Base-by-base conservation (phyloP, 1,140 invertebrate genomes). In the Caenorhabditis brenneri region DNA sequence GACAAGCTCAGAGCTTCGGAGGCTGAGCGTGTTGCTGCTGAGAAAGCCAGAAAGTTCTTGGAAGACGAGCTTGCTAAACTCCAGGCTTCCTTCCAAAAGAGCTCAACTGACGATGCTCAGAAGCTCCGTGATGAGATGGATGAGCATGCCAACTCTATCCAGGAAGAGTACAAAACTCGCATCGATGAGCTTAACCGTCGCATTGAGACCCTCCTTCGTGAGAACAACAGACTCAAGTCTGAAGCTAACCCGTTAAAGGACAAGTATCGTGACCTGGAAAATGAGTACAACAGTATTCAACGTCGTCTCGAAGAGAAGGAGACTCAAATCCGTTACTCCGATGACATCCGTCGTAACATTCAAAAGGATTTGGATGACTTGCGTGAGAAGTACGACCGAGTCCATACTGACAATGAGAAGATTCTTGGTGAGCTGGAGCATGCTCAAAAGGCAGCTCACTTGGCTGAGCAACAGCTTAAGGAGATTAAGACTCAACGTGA, bases 401-500 rank as follows among this genome's bases (percentile, higher is more conserved):
- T 88, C n/a, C 33, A 80, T 22, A 42, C 27, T n/a, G 87, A 90
- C 39, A 58, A 91, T 24, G 89, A 90, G 15, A 79, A 81, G 46
- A 55, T 83, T 6, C 80, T 55, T 27, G 84, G 65, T 29, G 87
- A 89, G 7, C 83, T 89, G 79, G 90, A 90, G 36, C 39, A 74
- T 12, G 81, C 87, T 33, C 60, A 49, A 27, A 91, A 89, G 53
- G 84, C 65, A 51, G 79, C 85, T 12, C 79, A 82, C 22, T 58
- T 87, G 12, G 74, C 88, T 33, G 89, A 90, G 53, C 89, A 90
- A 85, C 85, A 84, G 46, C 51, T 89, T 9, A 88, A 88, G 42
- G 89, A 90, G 46, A 58, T 90, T 27, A 91, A 91, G 78, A 39
- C 79, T 48, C 89, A 90, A 74, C 85, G 90, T 33, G 90, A 90